Percentiles rank a stretch among this genome's conserved stretches.
Conservation (phyloP, 2,888 invertebrate genomes). For the Lordiphosa andalusiaca region DNA sequence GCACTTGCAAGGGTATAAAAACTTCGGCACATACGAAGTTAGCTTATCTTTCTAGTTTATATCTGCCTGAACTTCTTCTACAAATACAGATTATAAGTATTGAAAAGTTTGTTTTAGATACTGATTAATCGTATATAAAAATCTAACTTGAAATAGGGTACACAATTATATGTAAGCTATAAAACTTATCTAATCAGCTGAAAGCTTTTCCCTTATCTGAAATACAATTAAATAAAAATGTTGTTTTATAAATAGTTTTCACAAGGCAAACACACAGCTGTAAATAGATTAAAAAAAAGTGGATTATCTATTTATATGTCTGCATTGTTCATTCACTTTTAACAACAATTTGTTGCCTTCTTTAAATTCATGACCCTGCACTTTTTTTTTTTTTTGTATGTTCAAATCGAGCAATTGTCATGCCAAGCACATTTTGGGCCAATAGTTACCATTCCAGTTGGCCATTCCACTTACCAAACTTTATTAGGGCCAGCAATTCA, state of each 20-base stretch:
- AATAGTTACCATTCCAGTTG: constrained; percentile 1
- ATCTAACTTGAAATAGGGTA: too few relatives aligned
- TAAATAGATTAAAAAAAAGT: background rate
- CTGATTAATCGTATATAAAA: too few relatives aligned
- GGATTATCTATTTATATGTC: constrained; percentile 50
- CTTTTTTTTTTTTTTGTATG: constrained; percentile 22
- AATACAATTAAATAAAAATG: background rate
- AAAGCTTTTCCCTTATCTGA: too few relatives aligned
- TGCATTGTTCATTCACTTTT: too few relatives aligned
- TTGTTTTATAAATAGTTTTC: constrained; percentile 34
- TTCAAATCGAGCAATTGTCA: constrained; percentile 6
- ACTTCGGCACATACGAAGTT: too few relatives aligned
- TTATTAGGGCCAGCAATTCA: constrained; percentile 24
- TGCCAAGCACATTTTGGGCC: constrained; percentile 19
- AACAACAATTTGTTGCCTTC: background rate
- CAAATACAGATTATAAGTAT: too few relatives aligned
- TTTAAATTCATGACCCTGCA: constrained; percentile 27
- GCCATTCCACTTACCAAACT: background rate
- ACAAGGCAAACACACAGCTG: background rate
- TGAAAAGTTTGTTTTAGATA: too few relatives aligned
- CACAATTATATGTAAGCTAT: background rate
- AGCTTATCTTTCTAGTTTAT: too few relatives aligned
- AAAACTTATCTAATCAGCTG: constrained; percentile 15
- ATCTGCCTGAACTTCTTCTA: too few relatives aligned
- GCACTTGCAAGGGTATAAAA: too few relatives aligned